Evolutionary conservation across 1,140 invertebrate species (phyloP), one percentile per base, ranked within the genome.

Genomic region (Cataglyphis hispanica): DNA sequence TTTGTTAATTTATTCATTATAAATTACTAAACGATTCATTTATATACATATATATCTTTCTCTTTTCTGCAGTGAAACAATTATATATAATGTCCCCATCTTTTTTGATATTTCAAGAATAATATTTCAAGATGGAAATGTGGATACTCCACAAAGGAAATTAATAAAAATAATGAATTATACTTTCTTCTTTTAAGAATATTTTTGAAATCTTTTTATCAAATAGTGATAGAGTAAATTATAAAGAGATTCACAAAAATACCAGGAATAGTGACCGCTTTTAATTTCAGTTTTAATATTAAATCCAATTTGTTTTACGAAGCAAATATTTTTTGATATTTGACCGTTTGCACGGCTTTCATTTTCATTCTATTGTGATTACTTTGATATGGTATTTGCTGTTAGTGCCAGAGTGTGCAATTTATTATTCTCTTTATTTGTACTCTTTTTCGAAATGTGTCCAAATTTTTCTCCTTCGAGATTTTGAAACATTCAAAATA

Each of bases 321-420:
- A 50, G 34, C 34, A 69, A 80, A 80, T 58, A 80, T 80, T 80
- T 80, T 80, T 80, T 67, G 63, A 80, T 80, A 80, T 80, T 67
- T 67, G 43, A 53, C 13, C 46, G 27, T 34, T 61, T 64, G 50
- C 64, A 53, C 27, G 46, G 46, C 40, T 80, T 70, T 16, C 64
- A 80, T 67, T 77, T 43, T 19, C 58, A 46, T 78, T 80, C 16
- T 10, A 50, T 80, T 56, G 66, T 56, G 16, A 80, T 80, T 56
- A 80, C 40, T 80, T 70, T 56, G 77, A 80, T 60, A n/a, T 27
- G 64, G 11, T 53, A 25, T 53, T 37, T n/a, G 22, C 16, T 22
- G 72, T 40, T 76, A 63, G 56, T 27, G n/a, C 27, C 19, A 25
- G 22, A 67, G 6, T 69, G 77, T 66, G 77, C 70, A 80, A 80